A percentile compares a stretch with the other conserved stretches of the same genome.
Evolutionary conservation across 2,797 vertebrate species (phyloP).

Genomic region (Chloroceryle inda): DNA sequence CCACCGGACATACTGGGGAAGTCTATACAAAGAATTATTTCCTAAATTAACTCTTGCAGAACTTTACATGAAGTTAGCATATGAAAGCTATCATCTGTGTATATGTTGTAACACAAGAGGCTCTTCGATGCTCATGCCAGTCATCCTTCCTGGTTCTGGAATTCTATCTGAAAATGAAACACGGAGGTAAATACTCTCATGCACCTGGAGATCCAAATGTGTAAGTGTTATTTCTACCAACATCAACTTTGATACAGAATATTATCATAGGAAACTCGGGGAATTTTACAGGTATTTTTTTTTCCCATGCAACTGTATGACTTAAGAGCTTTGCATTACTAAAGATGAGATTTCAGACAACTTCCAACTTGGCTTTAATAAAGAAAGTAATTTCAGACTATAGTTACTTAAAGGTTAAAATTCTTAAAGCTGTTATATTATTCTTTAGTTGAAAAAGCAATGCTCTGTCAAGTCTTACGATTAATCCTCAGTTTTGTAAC

Average conservation of each 20-base stretch:
- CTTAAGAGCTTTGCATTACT: background rate
- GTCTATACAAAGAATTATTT: background rate
- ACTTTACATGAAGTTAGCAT: background rate
- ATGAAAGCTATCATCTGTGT: slow-evolving; percentile 62
- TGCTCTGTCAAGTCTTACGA: background rate
- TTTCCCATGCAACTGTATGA: background rate
- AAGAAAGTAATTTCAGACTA: background rate
- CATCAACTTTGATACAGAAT: background rate
- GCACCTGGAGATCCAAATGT: background rate
- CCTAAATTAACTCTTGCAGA: background rate
- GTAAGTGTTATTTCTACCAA: background rate
- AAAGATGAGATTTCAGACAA: background rate
- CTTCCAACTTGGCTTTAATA: background rate
- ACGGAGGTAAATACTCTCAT: background rate
- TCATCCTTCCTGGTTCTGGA: slow-evolving; percentile 30
- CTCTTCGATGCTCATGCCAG: background rate
- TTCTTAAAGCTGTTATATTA: background rate
- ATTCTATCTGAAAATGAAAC: slow-evolving; percentile 70
- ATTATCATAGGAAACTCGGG: background rate
- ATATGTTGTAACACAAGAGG: slow-evolving; percentile 4
- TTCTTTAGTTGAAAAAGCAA: background rate
- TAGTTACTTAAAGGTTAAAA: background rate
- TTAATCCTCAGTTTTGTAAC: background rate
- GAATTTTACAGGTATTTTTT: background rate
- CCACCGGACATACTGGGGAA: background rate